Conservation (phyloP, 2,797 vertebrate genomes). For the Acridotheres tristis region DNA sequence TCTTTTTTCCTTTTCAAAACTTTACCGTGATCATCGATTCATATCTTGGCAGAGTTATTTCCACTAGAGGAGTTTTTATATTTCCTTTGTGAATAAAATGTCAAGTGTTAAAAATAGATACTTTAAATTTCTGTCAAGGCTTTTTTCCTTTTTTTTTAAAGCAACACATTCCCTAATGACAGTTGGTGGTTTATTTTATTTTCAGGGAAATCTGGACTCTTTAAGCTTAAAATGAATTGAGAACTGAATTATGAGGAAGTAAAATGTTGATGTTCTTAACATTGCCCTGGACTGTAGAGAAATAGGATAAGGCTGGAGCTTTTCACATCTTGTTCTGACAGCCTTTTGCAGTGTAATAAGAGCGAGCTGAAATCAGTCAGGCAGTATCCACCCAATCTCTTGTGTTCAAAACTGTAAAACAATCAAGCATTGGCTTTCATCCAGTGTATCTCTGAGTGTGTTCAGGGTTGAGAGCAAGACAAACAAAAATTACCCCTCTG, state of each 20-base stretch:
- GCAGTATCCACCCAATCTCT: constrained; percentile 53
- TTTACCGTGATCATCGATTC: background rate
- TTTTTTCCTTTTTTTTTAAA: background rate
- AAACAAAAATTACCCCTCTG: constrained; percentile 60
- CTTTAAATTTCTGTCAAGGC: constrained; percentile 12
- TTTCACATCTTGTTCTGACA: constrained; percentile 41
- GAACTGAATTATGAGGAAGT: constrained; percentile 10
- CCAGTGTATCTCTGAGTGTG: constrained; percentile 3
- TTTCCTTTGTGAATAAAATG: constrained; percentile 59
- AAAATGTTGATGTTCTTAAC: background rate
- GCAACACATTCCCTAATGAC: background rate
- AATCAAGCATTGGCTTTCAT: constrained; percentile 50
- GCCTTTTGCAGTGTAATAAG: constrained; percentile 46
- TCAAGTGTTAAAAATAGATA: constrained; percentile 55
- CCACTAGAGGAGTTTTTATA: constrained; percentile 9
- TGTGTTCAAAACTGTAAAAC: constrained; percentile 47
- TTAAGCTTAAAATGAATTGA: constrained; percentile 6
- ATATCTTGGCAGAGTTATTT: constrained; percentile 32
- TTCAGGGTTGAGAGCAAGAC: constrained; percentile 56
- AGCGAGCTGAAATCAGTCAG: constrained; percentile 62
- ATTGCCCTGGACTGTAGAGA: constrained; percentile 14
- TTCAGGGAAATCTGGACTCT: background rate
- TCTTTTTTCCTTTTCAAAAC: background rate
- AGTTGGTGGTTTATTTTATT: constrained; percentile 23
- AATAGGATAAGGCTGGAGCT: background rate